phyloP scores from a whole-genome alignment of 2,888 invertebrate genomes.

The Tortricodes alternella region DNA sequence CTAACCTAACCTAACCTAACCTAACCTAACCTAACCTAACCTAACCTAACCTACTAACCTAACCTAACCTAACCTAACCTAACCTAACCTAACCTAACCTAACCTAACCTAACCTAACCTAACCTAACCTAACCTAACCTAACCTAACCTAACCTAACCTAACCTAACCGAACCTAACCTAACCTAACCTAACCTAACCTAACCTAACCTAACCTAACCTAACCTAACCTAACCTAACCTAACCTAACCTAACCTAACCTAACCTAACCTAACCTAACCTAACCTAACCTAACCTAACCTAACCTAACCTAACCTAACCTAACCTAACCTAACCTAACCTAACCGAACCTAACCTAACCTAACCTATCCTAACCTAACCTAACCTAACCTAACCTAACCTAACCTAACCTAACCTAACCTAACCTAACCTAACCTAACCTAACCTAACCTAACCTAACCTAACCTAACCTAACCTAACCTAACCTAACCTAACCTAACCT shows the following conservation, averaged over 20 bases:
- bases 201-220: slow-evolving; percentile 29
- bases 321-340: slow-evolving; percentile 25
- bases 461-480: slow-evolving; percentile 10
- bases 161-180: slow-evolving; percentile 28
- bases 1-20: slow-evolving; percentile 38
- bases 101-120: slow-evolving; percentile 38
- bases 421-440: slow-evolving; percentile 21
- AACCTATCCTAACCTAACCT: slow-evolving; percentile 25
- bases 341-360: slow-evolving; percentile 25
- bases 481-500: slow-evolving; percentile 13
- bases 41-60: slow-evolving; percentile 36
- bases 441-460: background rate
- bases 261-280: slow-evolving; percentile 29
- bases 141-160: slow-evolving; percentile 34
- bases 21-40: slow-evolving; percentile 39
- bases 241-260: slow-evolving; percentile 28
- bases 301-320: slow-evolving; percentile 30
- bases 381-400: slow-evolving; percentile 25
- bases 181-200: too few species aligned
- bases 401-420: slow-evolving; percentile 26
- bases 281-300: slow-evolving; percentile 31
- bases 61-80: slow-evolving; percentile 38
- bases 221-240: slow-evolving; percentile 29
- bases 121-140: slow-evolving; percentile 36
- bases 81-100: slow-evolving; percentile 39